Conservation (phyloP, 92 coral and sea anemone species). For the Parazoanthus swiftii region DNA sequence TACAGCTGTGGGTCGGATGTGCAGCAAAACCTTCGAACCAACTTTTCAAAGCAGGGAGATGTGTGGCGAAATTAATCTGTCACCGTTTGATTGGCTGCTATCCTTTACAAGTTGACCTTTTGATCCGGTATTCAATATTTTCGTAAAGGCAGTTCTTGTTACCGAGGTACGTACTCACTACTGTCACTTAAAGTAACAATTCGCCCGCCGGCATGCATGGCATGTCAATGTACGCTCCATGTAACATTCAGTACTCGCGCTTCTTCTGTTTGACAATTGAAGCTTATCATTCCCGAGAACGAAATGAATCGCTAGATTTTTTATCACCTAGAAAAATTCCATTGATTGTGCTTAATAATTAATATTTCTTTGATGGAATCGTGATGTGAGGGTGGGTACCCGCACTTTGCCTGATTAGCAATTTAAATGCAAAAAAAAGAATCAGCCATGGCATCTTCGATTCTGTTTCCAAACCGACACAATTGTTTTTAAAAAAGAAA, state of each 20-base stretch:
- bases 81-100: background rate
- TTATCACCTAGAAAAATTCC: background rate
- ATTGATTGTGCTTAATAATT: constrained; percentile 18
- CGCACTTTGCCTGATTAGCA: background rate
- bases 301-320: background rate
- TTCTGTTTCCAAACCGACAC: background rate
- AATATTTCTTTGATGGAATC: constrained; percentile 13
- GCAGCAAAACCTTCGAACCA: background rate
- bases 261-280: background rate
- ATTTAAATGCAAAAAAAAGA: no score
- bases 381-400: constrained; percentile 16
- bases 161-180: background rate
- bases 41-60: background rate
- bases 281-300: background rate
- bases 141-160: background rate
- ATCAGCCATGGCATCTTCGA: background rate
- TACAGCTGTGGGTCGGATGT: no score
- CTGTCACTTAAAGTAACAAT: no score
- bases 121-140: constrained; percentile 14
- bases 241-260: background rate
- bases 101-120: constrained; percentile 16
- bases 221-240: background rate
- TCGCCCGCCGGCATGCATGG: background rate
- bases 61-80: background rate
- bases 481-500: background rate